Evolutionary conservation across 1,140 invertebrate species (phyloP), one percentile per base, ranked within the genome.

Genomic region (Fopius arisanus): DNA sequence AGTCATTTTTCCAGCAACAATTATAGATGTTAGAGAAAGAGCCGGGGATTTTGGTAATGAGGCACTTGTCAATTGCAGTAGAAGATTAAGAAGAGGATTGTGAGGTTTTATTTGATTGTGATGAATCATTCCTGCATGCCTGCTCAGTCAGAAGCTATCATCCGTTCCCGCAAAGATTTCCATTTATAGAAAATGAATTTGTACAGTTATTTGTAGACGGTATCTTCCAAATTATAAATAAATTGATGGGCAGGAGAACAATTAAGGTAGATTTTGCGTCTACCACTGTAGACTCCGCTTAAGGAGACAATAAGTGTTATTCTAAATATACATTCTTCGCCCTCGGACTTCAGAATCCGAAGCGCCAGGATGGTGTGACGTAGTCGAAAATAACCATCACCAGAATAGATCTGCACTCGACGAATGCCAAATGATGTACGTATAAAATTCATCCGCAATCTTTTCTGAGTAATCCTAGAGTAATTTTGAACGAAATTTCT

Each of bases 311-410:
- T 62, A 14, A 62, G 21, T 62, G 54, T 23, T 23, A 29, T 28
- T 62, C 54, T 62, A 62, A 62, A 62, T 28, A 28, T 62, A 62
- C 6, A 10, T 23, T 26, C 26, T 2, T 62, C 14, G 54, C 54
- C 54, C 54, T 62, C 54, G 54, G 54, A 62, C 54, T 62, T 62
- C 54, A 62, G 21, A 28, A 28, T n/a, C 28, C 28, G 23, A 62
- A 62, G 54, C 54, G 54, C 54, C 54, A 29, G 23, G 54, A 62
- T 62, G 54, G 54, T 29, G 21, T 29, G 54, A 62, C 54, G 54
- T 62, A 7, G 26, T 62, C 28, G 28, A 62, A 62, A 62, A 62
- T 62, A 62, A 62, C 54, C 28, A 48, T 48, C 43, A 7, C 43
- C 16, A 48, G 43, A 48, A 48, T 48, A 48, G 43, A 48, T n/a